Evolutionary conservation across 2,888 invertebrate species (phyloP).

Genomic region (Beris morrisii): DNA sequence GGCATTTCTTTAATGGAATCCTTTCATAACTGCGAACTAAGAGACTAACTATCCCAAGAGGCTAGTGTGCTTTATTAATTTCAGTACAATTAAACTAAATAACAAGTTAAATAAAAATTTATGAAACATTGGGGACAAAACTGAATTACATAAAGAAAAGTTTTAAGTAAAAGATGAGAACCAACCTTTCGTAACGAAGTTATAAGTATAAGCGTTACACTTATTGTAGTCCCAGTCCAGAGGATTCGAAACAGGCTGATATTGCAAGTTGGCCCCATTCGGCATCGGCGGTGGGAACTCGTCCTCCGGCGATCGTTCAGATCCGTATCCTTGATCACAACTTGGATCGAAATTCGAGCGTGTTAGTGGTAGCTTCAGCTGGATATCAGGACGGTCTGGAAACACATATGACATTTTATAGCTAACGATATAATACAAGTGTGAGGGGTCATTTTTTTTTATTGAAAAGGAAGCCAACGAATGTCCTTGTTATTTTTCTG

Average conservation of each 20-base stretch:
- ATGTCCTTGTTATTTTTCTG: background rate
- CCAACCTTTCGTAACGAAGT: slow-evolving; percentile 71
- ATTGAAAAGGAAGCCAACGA: background rate
- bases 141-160: slow-evolving; percentile 1
- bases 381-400: slow-evolving; percentile 39
- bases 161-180: slow-evolving; percentile 5
- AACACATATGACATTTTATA: slow-evolving; percentile 1
- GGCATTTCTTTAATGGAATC: too few species aligned
- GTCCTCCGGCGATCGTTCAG: slow-evolving; percentile 76
- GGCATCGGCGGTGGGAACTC: slow-evolving; percentile 71
- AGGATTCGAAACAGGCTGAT: slow-evolving; percentile 23
- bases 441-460: background rate
- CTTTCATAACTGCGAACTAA: too few species aligned
- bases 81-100: too few species aligned
- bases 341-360: slow-evolving; percentile 56
- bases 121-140: too few species aligned
- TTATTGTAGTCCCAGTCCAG: slow-evolving; percentile 27
- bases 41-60: too few species aligned
- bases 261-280: slow-evolving; percentile 28
- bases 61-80: too few species aligned
- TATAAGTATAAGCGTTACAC: slow-evolving; percentile 59
- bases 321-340: slow-evolving; percentile 76
- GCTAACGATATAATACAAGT: background rate
- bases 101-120: too few species aligned
- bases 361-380: slow-evolving; percentile 40